phyloP scores from a whole-genome alignment of 2,113 vertebrate species.

The Hydrochoerus hydrochaeris region DNA sequence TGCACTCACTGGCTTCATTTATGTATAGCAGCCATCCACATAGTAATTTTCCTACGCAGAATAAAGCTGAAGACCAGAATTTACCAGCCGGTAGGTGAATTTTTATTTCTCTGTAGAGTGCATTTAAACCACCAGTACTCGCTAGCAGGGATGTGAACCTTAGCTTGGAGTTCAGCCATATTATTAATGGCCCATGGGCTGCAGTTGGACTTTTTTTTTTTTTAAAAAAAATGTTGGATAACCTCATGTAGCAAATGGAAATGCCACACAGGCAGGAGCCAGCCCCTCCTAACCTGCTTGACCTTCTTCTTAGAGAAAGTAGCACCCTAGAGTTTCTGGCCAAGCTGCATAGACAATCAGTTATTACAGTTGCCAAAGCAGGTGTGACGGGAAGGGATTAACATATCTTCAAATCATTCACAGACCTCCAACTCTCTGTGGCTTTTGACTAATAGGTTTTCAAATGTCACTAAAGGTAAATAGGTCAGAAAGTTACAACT shows the following conservation, averaged over 20 bases:
- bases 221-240: slow-evolving; percentile 70
- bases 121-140: slow-evolving; percentile 65
- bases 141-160: slow-evolving; percentile 79
- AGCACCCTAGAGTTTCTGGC: slow-evolving; percentile 84
- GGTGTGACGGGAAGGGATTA: slow-evolving; percentile 92
- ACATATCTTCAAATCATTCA: slow-evolving; percentile 88
- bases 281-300: slow-evolving; percentile 88
- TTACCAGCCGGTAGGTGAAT: slow-evolving; percentile 79
- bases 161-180: slow-evolving; percentile 79
- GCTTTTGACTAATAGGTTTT: slow-evolving; percentile 90
- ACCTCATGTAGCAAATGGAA: slow-evolving; percentile 85
- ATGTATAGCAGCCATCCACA: slow-evolving; percentile 80
- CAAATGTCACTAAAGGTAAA: slow-evolving; percentile 90
- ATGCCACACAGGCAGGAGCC: slow-evolving; percentile 88
- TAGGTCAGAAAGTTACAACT: slow-evolving; percentile 91
- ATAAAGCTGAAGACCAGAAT: slow-evolving; percentile 73
- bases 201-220: slow-evolving; percentile 82
- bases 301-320: slow-evolving; percentile 87
- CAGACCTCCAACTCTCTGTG: slow-evolving; percentile 84
- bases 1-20: slow-evolving; percentile 87
- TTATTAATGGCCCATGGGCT: slow-evolving; percentile 86
- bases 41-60: slow-evolving; percentile 73
- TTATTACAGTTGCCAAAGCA: slow-evolving; percentile 94
- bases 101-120: slow-evolving; percentile 64
- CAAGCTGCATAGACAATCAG: slow-evolving; percentile 92